Evolutionary conservation across 2,797 vertebrate species (phyloP), one percentile per base, ranked within the genome.

Genomic region (Argentina silus): DNA sequence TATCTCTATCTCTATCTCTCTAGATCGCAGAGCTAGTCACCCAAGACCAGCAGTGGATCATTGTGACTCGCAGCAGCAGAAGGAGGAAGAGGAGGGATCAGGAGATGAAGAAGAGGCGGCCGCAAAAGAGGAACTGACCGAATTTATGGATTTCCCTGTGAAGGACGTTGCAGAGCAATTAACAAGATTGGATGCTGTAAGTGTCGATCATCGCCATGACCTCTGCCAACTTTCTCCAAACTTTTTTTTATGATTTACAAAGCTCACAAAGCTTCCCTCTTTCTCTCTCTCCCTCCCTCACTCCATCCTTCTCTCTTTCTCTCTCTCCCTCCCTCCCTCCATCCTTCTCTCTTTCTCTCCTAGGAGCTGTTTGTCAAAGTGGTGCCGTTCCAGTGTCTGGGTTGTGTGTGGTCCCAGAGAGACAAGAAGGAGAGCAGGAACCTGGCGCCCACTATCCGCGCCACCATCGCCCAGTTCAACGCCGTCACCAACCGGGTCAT

Each of bases 401-500:
- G 96, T 76, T 96, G 96, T 0, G 74, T 97, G 80, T 98, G 96
- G 96, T 97, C 96, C 1, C 96, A 96, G 72, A 91, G 96, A 0
- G 96, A 96, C 91, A 95, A 96, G 86, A 96, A 96, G 0, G 94
- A 95, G 70, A 94, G 94, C 44, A 76, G 81, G 1, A 89, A 90
- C 67, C 62, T 92, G 27, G 93, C 94, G 0, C 92, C 95, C 0
- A 95, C 90, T 0, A 93, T 98, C 72, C 94, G 96, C 0, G 96
- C 96, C 89, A 98, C 96, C 1, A 95, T 98, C 67, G 92, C 93
- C 64, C 96, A 97, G 90, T 98, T 98, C 86, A 98, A 98, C 70
- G 78, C 90, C 0, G 89, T 97, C 85, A 95, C 95, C 3, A 94
- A 95, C 84, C 90, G 93, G 6, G 95, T 97, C 85, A 95, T 96